Base-by-base conservation (phyloP, 2,797 vertebrate species). In the Leptatherina wallacei region DNA sequence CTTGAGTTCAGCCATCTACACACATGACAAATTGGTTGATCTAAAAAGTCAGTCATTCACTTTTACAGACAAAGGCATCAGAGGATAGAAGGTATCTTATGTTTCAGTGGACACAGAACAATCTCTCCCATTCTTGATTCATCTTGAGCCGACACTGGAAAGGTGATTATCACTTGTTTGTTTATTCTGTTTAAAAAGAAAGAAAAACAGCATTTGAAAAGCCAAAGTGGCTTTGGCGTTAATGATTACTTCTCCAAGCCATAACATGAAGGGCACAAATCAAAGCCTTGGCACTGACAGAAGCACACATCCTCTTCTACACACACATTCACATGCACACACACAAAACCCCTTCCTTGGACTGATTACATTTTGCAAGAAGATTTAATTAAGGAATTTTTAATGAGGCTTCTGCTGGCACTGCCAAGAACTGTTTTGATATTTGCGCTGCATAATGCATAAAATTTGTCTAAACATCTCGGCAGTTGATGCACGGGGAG, bases 381-480 rank as follows among this genome's bases (percentile, higher is more conserved):
- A 95, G 95, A 96, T 95, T 96, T 96, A 95, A 96, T 96, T 96
- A 96, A 95, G 95, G 94, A 95, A 96, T 96, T 95, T 96, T 95
- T 96, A 96, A 96, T 95, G 95, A 96, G 95, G 94, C 94, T 95
- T 95, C 94, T 94, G 94, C 94, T 95, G 94, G 94, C 95, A 95
- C 93, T 95, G 95, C 95, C 95, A 96, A 96, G 94, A 94, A 95
- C 94, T 96, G 95, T 96, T 96, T 96, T 96, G 94, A 96, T 95
- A 96, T 95, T 96, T 95, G 95, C 94, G 92, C 95, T 95, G 94
- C 95, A 96, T 96, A 96, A 96, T 96, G 95, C 95, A 95, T 95
- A 95, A 95, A 95, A 95, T 95, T 95, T 96, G 94, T 96, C 95
- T 95, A 95, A 96, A 95, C 94, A 96, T 95, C 94, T 96, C 94